These are phyloP conservation scores for Drosophila dives DNA, from an alignment of 2,888 invertebrate species.

Conservation along the genomic window DNA sequence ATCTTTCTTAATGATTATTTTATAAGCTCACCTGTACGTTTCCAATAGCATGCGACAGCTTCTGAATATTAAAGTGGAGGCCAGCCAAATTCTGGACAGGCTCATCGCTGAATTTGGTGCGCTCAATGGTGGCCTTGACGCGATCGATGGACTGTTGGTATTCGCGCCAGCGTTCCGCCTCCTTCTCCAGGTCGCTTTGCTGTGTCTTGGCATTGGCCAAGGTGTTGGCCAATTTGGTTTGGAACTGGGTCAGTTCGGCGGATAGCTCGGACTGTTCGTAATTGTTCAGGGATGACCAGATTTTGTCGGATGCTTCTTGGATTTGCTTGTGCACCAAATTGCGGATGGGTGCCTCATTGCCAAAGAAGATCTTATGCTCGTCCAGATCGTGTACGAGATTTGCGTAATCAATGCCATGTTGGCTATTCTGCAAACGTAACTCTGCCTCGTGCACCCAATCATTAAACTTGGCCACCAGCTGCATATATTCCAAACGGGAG, in stretches of 20 bases:
- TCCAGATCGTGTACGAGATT: constrained; percentile 93
- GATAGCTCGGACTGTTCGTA: constrained; percentile 94
- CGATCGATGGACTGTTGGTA: constrained; percentile 92
- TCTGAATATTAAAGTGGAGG: constrained; percentile 93
- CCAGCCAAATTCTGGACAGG: constrained; percentile 92
- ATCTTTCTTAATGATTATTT: background rate
- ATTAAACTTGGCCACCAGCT: constrained; percentile 91
- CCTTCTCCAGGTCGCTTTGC: constrained; percentile 92
- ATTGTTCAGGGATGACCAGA: constrained; percentile 93
- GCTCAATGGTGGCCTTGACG: constrained; percentile 90
- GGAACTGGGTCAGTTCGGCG: constrained; percentile 92
- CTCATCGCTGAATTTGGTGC: constrained; percentile 92
- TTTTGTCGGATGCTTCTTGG: constrained; percentile 93
- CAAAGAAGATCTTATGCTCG: constrained; percentile 94
- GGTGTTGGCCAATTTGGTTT: constrained; percentile 92
- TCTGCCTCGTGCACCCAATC: constrained; percentile 94
- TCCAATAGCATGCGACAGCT: constrained; percentile 90
- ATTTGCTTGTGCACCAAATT: constrained; percentile 93
- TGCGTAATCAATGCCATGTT: constrained; percentile 95
- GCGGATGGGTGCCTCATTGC: constrained; percentile 91
- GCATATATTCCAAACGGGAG: constrained; percentile 91
- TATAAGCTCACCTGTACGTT: constrained; percentile 89
- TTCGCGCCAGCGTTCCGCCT: constrained; percentile 93
- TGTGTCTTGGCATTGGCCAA: constrained; percentile 93
- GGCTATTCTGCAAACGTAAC: constrained; percentile 90